phyloP scores from a whole-genome alignment of 2,797 vertebrate genomes.

The Cynodonichthys magdalenae region DNA sequence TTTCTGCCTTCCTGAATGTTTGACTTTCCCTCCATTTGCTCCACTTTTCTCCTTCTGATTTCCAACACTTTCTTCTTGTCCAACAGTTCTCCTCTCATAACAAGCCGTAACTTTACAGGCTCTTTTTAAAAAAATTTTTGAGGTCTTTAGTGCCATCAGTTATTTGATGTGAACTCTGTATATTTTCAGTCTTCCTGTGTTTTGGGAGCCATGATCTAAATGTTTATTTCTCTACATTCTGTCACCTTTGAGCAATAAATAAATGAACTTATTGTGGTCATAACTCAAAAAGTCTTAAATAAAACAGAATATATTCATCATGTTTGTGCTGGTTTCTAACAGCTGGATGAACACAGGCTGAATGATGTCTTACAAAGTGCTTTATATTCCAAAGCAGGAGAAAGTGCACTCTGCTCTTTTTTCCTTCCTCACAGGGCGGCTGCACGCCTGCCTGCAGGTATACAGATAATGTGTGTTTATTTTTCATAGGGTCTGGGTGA shows the following conservation, averaged over 20 bases:
- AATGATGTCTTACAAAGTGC: background rate
- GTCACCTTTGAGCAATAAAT: too few relatives aligned
- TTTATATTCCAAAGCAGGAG: background rate
- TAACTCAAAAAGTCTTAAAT: too few relatives aligned
- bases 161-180: too few relatives aligned
- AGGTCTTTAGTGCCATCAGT: too few relatives aligned
- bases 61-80: background rate
- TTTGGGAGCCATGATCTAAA: too few relatives aligned
- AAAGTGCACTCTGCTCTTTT: background rate
- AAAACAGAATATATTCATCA: too few relatives aligned
- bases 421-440: background rate
- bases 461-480: slow-evolving; percentile 23
- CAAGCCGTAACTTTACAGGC: background rate
- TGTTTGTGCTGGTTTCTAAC: too few relatives aligned
- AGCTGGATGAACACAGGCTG: background rate
- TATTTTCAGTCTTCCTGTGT: too few relatives aligned
- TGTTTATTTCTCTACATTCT: too few relatives aligned
- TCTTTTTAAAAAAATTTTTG: too few relatives aligned
- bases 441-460: background rate
- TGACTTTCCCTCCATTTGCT: slow-evolving; percentile 6
- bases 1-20: slow-evolving; percentile 18
- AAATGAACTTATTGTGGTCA: too few relatives aligned
- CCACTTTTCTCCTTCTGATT: background rate
- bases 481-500: slow-evolving; percentile 29
- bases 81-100: background rate